Percentiles rank a stretch among this genome's conserved stretches.
Conservation (phyloP, 2,113 vertebrate genomes). For the Illadopsis cleaveri region DNA sequence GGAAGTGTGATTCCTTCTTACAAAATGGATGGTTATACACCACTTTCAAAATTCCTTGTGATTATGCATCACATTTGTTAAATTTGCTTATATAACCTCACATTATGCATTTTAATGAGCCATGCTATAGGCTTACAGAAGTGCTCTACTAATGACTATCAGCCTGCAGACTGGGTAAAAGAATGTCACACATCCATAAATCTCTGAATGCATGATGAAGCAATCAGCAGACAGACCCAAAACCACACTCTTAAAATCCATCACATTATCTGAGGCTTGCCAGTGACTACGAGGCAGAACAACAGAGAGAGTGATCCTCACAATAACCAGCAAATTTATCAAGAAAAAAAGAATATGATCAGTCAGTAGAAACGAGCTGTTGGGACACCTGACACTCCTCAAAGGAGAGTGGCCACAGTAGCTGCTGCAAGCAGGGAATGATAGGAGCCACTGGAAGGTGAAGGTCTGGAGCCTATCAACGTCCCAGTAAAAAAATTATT, state of each 20-base stretch:
- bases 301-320: fast-evolving
- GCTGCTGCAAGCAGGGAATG: neutral
- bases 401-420: neutral
- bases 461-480: neutral
- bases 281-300: neutral
- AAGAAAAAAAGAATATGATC: neutral
- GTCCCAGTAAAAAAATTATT: neutral
- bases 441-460: neutral
- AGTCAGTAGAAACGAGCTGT: neutral
- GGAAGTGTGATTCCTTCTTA: neutral
- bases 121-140: neutral
- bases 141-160: neutral
- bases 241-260: neutral
- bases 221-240: neutral
- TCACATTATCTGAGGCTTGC: neutral
- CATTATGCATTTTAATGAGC: neutral
- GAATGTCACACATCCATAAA: neutral
- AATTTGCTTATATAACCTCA: constrained; percentile 3
- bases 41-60: neutral
- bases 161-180: neutral
- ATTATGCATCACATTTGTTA: neutral
- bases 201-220: neutral
- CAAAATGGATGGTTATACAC: neutral
- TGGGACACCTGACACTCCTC: neutral
- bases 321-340: neutral